A percentile compares a stretch with the other conserved stretches of the same genome.
phyloP scores from a whole-genome alignment of 2,888 invertebrate genomes.

The Sesamia inferens region DNA sequence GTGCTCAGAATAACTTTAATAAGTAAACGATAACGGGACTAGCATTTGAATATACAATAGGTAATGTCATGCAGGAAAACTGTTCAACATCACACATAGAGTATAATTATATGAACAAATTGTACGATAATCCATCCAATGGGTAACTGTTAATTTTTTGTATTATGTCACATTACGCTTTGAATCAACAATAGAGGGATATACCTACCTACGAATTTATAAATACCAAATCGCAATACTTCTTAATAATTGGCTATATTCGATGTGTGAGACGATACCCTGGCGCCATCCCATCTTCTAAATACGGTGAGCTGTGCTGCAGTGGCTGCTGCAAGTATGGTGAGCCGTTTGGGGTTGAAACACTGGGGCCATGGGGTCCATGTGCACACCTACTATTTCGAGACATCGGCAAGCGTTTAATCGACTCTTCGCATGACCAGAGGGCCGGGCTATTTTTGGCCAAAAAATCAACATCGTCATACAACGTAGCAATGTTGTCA shows the following conservation, averaged over 20 bases:
- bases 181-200: background rate
- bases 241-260: background rate
- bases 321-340: too few relatives aligned
- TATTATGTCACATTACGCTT: background rate
- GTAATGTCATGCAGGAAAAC: conserved; percentile 27
- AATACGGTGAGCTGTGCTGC: too few relatives aligned
- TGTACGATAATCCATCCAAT: conserved; percentile 10
- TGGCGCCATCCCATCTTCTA: too few relatives aligned
- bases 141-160: conserved; percentile 31
- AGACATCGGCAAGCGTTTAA: too few relatives aligned
- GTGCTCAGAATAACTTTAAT: background rate
- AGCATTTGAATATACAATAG: conserved; percentile 2
- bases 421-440: too few relatives aligned
- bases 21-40: conserved; percentile 28
- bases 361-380: too few relatives aligned
- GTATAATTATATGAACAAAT: background rate
- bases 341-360: too few relatives aligned
- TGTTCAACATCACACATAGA: conserved; percentile 15
- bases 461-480: too few relatives aligned
- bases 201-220: background rate
- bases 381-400: too few relatives aligned
- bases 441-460: too few relatives aligned
- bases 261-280: too few relatives aligned
- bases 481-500: too few relatives aligned
- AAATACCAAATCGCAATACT: background rate